A percentile compares a stretch with the other conserved stretches of the same genome.
Evolutionary conservation across 2,888 invertebrate species (phyloP).

Genomic region (Pherbina coryleti): DNA sequence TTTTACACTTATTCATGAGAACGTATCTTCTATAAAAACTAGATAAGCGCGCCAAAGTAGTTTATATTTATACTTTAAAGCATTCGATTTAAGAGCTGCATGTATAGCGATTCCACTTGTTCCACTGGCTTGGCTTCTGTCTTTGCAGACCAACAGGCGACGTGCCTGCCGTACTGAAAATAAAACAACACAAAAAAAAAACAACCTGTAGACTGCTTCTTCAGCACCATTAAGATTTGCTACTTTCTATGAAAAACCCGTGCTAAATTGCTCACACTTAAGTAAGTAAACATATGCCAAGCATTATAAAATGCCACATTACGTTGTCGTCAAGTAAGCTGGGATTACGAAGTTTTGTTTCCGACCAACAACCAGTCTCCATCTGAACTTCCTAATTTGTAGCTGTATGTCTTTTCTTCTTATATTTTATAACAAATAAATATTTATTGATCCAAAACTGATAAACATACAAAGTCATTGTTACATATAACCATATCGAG

Average conservation of each 20-base stretch:
- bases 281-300: conserved; percentile 15
- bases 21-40: too few relatives aligned
- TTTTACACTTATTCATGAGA: too few relatives aligned
- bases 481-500: conserved; percentile 5
- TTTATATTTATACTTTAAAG: too few relatives aligned
- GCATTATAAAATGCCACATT: conserved; percentile 13
- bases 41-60: too few relatives aligned
- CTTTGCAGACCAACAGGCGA: too few relatives aligned
- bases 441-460: not conserved
- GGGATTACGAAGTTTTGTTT: not conserved
- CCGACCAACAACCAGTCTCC: not conserved
- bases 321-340: not conserved
- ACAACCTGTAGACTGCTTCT: too few relatives aligned
- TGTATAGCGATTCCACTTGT: too few relatives aligned
- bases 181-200: too few relatives aligned
- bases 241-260: conserved; percentile 1
- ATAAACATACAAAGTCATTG: not conserved
- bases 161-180: too few relatives aligned
- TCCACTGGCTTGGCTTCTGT: too few relatives aligned
- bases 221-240: not conserved
- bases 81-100: too few relatives aligned
- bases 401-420: not conserved
- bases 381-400: not conserved
- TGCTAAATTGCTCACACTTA: conserved; percentile 14
- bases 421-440: not conserved